Percentiles rank a stretch among this genome's conserved stretches.
Evolutionary conservation across 2,113 vertebrate genomes (phyloP).

Genomic region (Poicephalus gulielmi): DNA sequence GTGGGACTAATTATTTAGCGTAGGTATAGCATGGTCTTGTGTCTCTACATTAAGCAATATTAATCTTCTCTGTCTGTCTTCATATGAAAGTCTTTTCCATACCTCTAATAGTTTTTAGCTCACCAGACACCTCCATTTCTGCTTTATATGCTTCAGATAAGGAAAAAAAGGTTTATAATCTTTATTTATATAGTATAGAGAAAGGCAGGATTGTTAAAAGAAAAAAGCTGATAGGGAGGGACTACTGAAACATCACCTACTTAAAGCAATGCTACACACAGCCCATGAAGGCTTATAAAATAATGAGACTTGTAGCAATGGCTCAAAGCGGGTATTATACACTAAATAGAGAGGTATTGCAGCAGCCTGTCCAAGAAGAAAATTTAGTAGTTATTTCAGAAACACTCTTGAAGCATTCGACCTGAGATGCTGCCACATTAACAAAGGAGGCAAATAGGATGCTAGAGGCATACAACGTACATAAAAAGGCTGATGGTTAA

Average conservation of each 20-base stretch:
- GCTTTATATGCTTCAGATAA: slow-evolving; percentile 17
- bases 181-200: not conserved
- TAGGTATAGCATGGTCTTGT: not conserved
- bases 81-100: not conserved
- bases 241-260: slow-evolving; percentile 5
- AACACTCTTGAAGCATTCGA: slow-evolving; percentile 22
- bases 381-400: slow-evolving; percentile 48
- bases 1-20: not conserved
- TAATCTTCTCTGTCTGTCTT: not conserved
- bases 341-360: slow-evolving; percentile 39
- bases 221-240: not conserved
- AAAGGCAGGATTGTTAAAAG: not conserved
- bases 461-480: not conserved
- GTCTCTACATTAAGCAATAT: not conserved
- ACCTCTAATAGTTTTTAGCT: not conserved
- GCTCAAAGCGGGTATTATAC: slow-evolving; percentile 15
- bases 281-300: slow-evolving; percentile 19
- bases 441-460: slow-evolving; percentile 43
- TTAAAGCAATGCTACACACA: not conserved
- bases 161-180: not conserved
- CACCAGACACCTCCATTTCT: slow-evolving; percentile 30
- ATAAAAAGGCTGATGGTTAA: slow-evolving; percentile 27
- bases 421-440: not conserved
- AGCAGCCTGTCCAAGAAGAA: slow-evolving; percentile 9
- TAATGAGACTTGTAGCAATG: slow-evolving; percentile 23